These are phyloP conservation scores for Chirona hameri DNA, from an alignment of 2,888 invertebrate species.

Conservation along the genomic window DNA sequence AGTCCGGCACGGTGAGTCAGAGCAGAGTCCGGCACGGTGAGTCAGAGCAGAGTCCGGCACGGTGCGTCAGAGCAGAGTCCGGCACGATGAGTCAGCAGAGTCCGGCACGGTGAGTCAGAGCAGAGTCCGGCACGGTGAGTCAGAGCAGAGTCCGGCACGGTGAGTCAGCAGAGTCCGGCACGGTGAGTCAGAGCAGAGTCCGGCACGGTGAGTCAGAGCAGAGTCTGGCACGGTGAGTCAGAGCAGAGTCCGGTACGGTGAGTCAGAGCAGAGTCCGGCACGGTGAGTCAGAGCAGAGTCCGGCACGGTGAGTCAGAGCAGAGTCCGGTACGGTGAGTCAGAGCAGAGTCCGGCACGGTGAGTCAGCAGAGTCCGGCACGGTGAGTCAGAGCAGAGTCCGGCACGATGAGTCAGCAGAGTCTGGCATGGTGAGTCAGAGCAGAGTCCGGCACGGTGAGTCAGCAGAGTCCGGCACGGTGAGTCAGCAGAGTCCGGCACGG, in stretches of 20 bases:
- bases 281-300: conserved; percentile 42
- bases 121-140: neutral
- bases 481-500: neutral
- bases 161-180: conserved; percentile 71
- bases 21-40: neutral
- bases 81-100: conserved; percentile 56
- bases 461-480: too few relatives aligned
- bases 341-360: neutral
- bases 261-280: conserved; percentile 74
- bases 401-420: conserved; percentile 52
- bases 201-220: neutral
- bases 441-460: neutral
- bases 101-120: neutral
- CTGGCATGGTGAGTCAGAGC: neutral
- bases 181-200: conserved; percentile 42
- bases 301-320: neutral
- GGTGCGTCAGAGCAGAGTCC: conserved; percentile 62
- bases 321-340: neutral
- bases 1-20: neutral
- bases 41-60: neutral
- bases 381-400: conserved; percentile 88
- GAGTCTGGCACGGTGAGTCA: neutral
- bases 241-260: neutral
- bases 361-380: too few relatives aligned
- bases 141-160: neutral